These are phyloP conservation scores for Papilio polyxenes DNA, from an alignment of 1,140 invertebrate genomes.

Conservation along the genomic window DNA sequence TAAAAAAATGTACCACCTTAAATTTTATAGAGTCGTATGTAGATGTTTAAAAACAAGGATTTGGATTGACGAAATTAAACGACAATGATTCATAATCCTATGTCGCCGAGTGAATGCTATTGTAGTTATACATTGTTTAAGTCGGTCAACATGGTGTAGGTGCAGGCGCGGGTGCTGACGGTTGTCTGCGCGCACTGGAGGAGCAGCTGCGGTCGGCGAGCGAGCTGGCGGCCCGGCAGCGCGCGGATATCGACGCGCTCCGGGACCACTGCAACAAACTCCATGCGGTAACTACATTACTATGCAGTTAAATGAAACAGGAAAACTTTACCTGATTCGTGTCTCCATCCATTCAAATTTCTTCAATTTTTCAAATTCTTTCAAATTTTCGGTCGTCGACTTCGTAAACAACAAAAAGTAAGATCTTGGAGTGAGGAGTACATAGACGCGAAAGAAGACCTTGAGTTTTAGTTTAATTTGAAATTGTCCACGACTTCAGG, in stretches of 20 bases:
- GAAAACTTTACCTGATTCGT: not conserved
- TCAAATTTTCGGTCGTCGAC: no score
- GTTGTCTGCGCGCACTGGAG: conserved; percentile 87
- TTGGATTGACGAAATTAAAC: not conserved
- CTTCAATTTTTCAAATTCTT: no score
- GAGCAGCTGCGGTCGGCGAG: conserved; percentile 87
- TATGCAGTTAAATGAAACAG: not conserved
- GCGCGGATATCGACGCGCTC: conserved; percentile 87
- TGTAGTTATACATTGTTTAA: not conserved
- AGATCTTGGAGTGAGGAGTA: no score
- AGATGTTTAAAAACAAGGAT: not conserved
- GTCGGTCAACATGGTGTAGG: conserved; percentile 51
- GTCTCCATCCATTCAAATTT: no score
- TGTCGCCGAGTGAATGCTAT: no score
- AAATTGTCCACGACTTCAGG: conserved; percentile 68
- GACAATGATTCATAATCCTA: not conserved
- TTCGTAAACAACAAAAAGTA: no score
- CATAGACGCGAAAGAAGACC: no score
- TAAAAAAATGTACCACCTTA: not conserved
- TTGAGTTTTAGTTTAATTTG: not conserved
- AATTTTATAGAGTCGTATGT: not conserved
- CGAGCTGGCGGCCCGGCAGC: conserved; percentile 87
- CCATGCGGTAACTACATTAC: conserved; percentile 80
- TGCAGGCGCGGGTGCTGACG: conserved; percentile 81
- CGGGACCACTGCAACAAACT: conserved; percentile 84